Conservation (phyloP, 1,140 invertebrate genomes). For the Psix sp. region DNA sequence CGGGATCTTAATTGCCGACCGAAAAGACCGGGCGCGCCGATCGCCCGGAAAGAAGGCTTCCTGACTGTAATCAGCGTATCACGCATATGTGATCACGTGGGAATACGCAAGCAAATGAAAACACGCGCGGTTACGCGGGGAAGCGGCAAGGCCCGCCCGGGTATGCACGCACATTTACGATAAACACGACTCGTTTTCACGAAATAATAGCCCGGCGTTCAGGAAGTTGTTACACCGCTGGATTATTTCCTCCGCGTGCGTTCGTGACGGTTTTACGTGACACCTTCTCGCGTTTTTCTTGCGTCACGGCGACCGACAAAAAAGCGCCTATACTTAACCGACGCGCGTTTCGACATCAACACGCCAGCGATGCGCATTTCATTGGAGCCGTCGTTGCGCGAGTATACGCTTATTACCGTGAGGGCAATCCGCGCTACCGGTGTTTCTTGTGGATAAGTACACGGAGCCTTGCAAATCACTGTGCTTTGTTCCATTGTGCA, state of each 20-base stretch:
- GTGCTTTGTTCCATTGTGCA: constrained; percentile 13
- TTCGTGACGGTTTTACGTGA: constrained; percentile 55
- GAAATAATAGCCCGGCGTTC: constrained; percentile 11
- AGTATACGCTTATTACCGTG: constrained; percentile 1
- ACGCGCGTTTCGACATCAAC: constrained; percentile 21
- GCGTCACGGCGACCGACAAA: constrained; percentile 9
- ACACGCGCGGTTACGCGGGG: background rate
- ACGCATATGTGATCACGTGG: constrained; percentile 24
- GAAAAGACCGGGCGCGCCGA: constrained; percentile 27
- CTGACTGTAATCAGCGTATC: constrained; percentile 35
- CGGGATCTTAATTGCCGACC: constrained; percentile 37
- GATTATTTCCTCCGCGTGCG: constrained; percentile 37
- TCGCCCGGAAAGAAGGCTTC: constrained; percentile 21
- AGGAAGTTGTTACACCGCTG: constrained; percentile 42
- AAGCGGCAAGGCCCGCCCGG: no score
- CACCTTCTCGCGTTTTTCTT: constrained; percentile 47
- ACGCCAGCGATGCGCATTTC: constrained; percentile 7
- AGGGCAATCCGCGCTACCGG: background rate
- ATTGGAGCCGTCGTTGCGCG: constrained; percentile 1
- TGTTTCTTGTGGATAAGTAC: constrained; percentile 16
- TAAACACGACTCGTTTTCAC: constrained; percentile 33
- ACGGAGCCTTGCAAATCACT: constrained; percentile 15
- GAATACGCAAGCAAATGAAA: constrained; percentile 16
- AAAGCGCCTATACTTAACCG: constrained; percentile 25
- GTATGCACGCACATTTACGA: constrained; percentile 23